Conservation (phyloP, 2,113 vertebrate species). For the Cynoglossus semilaevis region DNA sequence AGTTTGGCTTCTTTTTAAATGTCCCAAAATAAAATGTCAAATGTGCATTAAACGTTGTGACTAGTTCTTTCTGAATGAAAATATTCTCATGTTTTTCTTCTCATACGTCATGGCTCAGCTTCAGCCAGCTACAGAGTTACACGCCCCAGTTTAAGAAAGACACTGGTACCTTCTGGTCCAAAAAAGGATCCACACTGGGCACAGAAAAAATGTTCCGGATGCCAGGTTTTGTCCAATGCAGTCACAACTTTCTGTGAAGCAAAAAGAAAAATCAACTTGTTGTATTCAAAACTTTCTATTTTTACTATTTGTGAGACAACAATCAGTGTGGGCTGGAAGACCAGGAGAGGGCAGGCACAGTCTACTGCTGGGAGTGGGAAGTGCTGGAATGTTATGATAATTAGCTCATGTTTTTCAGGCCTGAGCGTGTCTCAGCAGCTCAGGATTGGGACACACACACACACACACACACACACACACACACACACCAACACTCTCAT, state of each 20-base stretch:
- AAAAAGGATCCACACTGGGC: constrained; percentile 83
- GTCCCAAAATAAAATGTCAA: too few relatives aligned
- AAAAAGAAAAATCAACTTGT: neutral
- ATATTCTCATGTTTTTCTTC: too few relatives aligned
- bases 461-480: too few relatives aligned
- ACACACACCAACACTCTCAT: constrained; percentile 1
- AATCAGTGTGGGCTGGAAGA: neutral
- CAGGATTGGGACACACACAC: constrained; percentile 5
- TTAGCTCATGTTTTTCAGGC: constrained; percentile 48
- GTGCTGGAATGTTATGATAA: constrained; percentile 19
- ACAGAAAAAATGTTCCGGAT: constrained; percentile 95
- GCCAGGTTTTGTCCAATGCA: constrained; percentile 93
- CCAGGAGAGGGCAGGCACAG: constrained; percentile 46
- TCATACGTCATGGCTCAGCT: too few relatives aligned
- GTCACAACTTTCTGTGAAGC: constrained; percentile 85
- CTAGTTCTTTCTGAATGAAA: too few relatives aligned
- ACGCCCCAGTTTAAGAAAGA: neutral
- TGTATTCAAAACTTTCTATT: neutral
- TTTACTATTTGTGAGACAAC: neutral
- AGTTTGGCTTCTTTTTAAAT: too few relatives aligned
- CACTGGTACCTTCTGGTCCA: constrained; percentile 61
- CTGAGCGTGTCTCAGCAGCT: constrained; percentile 29
- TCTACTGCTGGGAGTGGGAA: constrained; percentile 20
- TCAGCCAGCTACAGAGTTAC: neutral
- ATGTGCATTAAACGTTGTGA: too few relatives aligned